These are phyloP conservation scores for Miltochrista miniata DNA, from an alignment of 2,888 invertebrate genomes.

Conservation along the genomic window DNA sequence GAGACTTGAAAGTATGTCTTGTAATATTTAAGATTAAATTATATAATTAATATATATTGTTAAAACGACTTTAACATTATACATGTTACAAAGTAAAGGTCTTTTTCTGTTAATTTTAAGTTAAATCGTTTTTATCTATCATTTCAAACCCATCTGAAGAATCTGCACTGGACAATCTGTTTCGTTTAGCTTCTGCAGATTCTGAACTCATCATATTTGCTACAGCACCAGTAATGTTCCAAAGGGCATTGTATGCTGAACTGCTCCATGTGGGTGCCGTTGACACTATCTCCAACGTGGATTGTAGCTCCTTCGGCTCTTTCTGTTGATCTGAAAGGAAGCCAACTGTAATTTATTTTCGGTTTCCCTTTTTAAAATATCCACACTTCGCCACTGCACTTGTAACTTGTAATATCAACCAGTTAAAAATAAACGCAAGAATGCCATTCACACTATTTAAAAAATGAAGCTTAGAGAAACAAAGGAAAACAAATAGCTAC, in stretches of 20 bases:
- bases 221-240: constrained; percentile 66
- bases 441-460: too few relatives aligned
- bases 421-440: too few relatives aligned
- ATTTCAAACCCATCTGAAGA: constrained; percentile 80
- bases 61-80: too few relatives aligned
- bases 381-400: too few relatives aligned
- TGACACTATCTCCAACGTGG: constrained; percentile 62
- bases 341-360: too few relatives aligned
- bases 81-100: too few relatives aligned
- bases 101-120: constrained; percentile 35
- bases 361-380: too few relatives aligned
- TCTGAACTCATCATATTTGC: constrained; percentile 62
- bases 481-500: too few relatives aligned
- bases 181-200: constrained; percentile 53
- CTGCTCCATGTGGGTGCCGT: constrained; percentile 61
- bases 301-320: constrained; percentile 47
- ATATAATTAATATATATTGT: constrained; percentile 22
- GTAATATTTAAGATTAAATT: constrained; percentile 47
- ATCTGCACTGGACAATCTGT: constrained; percentile 65
- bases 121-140: constrained; percentile 70
- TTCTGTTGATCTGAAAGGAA: constrained; percentile 60
- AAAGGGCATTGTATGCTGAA: constrained; percentile 66
- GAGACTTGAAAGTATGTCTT: constrained; percentile 66
- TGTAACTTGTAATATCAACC: too few relatives aligned
- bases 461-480: too few relatives aligned